These are phyloP conservation scores for Oreohelix idahoensis DNA, from an alignment of 1,140 invertebrate species.

Conservation along the genomic window DNA sequence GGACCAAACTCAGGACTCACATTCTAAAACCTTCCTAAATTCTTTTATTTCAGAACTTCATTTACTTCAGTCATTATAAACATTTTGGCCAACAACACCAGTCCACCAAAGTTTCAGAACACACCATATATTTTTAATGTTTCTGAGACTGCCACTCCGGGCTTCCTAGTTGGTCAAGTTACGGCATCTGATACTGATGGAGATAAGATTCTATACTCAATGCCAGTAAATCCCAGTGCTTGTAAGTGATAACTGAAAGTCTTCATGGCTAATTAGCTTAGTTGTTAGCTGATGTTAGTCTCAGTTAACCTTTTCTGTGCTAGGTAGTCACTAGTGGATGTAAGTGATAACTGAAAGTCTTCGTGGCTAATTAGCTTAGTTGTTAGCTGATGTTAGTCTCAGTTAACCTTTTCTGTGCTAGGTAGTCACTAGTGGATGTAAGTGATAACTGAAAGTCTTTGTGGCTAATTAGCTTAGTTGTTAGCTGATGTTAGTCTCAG, in stretches of 20 bases:
- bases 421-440: neutral
- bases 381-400: too few relatives aligned
- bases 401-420: too few relatives aligned
- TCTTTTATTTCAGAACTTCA: slow-evolving; percentile 3
- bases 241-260: neutral
- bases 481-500: too few relatives aligned
- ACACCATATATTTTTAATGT: slow-evolving; percentile 32
- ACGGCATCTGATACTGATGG: slow-evolving; percentile 38
- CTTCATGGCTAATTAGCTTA: too few relatives aligned
- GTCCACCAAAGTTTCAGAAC: slow-evolving; percentile 15
- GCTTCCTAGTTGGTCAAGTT: slow-evolving; percentile 25
- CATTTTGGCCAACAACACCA: slow-evolving; percentile 22
- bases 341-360: neutral
- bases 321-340: too few relatives aligned
- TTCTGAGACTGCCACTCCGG: slow-evolving; percentile 26
- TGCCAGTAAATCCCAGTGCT: neutral
- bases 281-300: too few relatives aligned
- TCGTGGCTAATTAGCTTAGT: too few relatives aligned
- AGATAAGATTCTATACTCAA: slow-evolving; percentile 25
- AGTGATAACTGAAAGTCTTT: neutral
- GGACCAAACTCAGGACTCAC: neutral
- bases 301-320: too few relatives aligned
- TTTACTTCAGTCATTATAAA: slow-evolving; percentile 11
- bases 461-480: too few relatives aligned
- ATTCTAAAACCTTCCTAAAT: neutral